Evolutionary conservation across 2,113 vertebrate genomes (phyloP).

Genomic region (Anhinga anhinga): DNA sequence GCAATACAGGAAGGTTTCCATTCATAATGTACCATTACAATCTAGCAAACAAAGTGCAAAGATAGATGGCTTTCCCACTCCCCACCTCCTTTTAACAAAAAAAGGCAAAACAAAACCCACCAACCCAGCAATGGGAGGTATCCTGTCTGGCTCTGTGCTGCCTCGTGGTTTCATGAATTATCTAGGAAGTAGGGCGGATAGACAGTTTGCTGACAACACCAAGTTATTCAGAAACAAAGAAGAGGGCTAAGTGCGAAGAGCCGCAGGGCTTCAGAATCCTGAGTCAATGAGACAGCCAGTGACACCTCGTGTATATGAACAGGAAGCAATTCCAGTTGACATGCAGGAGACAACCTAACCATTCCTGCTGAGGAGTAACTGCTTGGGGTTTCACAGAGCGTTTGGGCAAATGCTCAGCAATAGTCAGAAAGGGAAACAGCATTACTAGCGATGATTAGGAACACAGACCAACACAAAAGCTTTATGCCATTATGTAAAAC

Average conservation of each 20-base stretch:
- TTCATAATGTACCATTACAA: neutral
- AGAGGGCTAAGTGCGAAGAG: neutral
- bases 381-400: neutral
- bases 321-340: neutral
- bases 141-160: neutral
- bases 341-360: neutral
- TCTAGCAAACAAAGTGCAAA: neutral
- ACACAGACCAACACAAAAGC: neutral
- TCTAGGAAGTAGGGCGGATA: neutral
- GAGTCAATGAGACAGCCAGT: neutral
- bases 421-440: neutral
- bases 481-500: neutral
- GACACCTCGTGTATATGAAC: neutral
- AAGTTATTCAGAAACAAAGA: neutral
- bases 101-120: neutral
- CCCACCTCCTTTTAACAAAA: neutral
- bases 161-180: neutral
- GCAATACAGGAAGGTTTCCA: neutral
- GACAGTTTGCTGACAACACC: neutral
- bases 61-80: neutral
- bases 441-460: neutral
- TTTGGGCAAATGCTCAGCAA: neutral
- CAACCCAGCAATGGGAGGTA: neutral
- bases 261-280: neutral
- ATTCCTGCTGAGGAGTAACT: neutral